Base-by-base conservation (phyloP, 2,888 invertebrate species). In the Morinoia aosen region DNA sequence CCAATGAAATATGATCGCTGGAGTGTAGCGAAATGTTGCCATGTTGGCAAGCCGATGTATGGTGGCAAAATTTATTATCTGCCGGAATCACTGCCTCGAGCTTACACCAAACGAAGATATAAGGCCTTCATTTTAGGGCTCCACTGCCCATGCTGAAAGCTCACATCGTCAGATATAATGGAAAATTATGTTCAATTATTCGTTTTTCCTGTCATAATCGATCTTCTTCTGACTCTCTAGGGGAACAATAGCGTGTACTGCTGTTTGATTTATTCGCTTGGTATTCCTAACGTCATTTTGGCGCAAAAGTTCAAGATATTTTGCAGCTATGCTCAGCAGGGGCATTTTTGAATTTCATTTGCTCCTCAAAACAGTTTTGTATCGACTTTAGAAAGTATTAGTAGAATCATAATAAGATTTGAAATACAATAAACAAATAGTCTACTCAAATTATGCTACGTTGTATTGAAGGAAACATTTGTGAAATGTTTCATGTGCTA, bases 1-100 rank as follows among this genome's bases (percentile, higher is more conserved):
- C 91, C 91, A 91, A 91, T 91, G 91, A 91, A 91, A 91, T 91
- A 91, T 91, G 91, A 91, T 57, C 91, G 91, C 91, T 91, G 33
- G 91, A 91, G 91, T 57, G 91, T 91, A 91, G 91, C 91, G 91
- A 91, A 91, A 91, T 91, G 91, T 57, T 91, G 91, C 57, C 91
- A 57, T 91, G 91, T 91, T 91, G 91, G 57, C 91, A 91, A 91
- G 91, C 91, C 91, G 33, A 57, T 91, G 57, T 91, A 91, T 91
- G 33, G 91, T 48, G 56, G 57, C 91, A 57, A 57, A 91, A 91
- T 91, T 91, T 91, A 91, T 91, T 57, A 57, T 91, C 57, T 91
- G 57, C 91, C 57, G 56, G 91, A 91, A 91, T 57, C 57, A 48
- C 91, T 56, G 91, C 57, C 57, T 91, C 33, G 91, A 57, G 91